These are phyloP conservation scores for Stegodyphus dumicola DNA, from an alignment of 1,140 invertebrate species.

Conservation along the genomic window DNA sequence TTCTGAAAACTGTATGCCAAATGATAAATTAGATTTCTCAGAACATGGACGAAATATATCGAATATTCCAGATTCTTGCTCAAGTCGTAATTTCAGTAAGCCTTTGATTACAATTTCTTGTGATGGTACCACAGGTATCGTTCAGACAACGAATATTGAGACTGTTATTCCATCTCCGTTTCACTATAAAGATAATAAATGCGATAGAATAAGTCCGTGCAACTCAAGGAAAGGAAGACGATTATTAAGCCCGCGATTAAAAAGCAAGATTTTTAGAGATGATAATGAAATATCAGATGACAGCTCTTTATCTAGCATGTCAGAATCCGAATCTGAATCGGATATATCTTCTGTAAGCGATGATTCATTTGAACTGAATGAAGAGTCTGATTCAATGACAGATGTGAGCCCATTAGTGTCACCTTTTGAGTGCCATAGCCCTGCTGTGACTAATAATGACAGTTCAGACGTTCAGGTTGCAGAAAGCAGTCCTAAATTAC, in stretches of 20 bases:
- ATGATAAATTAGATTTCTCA: neutral
- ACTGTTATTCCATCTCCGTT: conserved; percentile 49
- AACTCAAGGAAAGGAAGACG: neutral
- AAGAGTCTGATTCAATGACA: conserved; percentile 49
- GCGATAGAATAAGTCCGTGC: neutral
- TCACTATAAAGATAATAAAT: conserved; percentile 44
- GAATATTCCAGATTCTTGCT: conserved; percentile 1
- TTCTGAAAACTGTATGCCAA: neutral
- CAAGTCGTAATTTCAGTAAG: conserved; percentile 24
- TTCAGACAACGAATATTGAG: conserved; percentile 46
- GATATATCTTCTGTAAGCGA: conserved; percentile 27
- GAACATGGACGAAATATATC: neutral
- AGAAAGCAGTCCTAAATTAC: neutral
- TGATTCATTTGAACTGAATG: conserved; percentile 38
- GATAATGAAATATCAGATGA: conserved; percentile 44
- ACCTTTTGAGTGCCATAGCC: conserved; percentile 13
- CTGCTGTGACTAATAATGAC: neutral
- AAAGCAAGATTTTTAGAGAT: conserved; percentile 33
- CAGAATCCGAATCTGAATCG: conserved; percentile 35
- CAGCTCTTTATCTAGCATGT: conserved; percentile 49
- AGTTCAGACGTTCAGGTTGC: too few species aligned
- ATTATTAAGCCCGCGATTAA: conserved; percentile 18
- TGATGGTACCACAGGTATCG: conserved; percentile 30
- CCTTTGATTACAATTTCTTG: conserved; percentile 44
- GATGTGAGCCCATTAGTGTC: conserved; percentile 51